Conservation (phyloP, 2,888 invertebrate species). For the Coelinius sp. region DNA sequence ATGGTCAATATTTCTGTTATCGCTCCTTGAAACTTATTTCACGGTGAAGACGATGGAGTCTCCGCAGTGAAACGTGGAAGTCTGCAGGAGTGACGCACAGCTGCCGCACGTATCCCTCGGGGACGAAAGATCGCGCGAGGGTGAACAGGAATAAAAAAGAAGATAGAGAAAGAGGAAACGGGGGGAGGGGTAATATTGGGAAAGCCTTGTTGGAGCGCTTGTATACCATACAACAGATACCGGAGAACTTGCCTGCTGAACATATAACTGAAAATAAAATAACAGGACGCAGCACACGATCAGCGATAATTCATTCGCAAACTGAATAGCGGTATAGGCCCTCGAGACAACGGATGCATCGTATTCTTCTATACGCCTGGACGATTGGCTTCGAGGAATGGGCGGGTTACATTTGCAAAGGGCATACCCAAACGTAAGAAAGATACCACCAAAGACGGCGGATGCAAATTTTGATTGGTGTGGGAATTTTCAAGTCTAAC, state of each 20-base stretch:
- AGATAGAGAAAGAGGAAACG: slow-evolving; percentile 34
- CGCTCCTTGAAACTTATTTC: neutral
- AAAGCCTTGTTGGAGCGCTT: slow-evolving; percentile 62
- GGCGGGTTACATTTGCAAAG: slow-evolving; percentile 33
- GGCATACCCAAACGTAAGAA: neutral
- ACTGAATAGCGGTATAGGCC: slow-evolving; percentile 68
- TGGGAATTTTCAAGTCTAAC: neutral
- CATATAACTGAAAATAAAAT: slow-evolving; percentile 69
- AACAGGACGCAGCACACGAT: slow-evolving; percentile 61
- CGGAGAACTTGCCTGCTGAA: slow-evolving; percentile 59
- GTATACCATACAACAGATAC: slow-evolving; percentile 46
- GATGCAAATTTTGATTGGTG: neutral
- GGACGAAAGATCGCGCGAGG: slow-evolving; percentile 36
- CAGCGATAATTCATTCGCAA: slow-evolving; percentile 71
- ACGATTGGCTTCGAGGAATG: slow-evolving; percentile 42
- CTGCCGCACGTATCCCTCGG: slow-evolving; percentile 39
- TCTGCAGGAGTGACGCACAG: slow-evolving; percentile 15
- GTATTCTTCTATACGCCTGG: slow-evolving; percentile 5
- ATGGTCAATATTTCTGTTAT: neutral
- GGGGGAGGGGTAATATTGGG: slow-evolving; percentile 49
- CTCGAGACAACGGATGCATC: slow-evolving; percentile 63
- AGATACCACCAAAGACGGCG: slow-evolving; percentile 30
- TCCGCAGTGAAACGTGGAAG: neutral
- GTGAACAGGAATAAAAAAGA: slow-evolving; percentile 35
- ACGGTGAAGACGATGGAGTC: slow-evolving; percentile 27